A percentile compares a stretch with the other conserved stretches of the same genome.
phyloP scores from a whole-genome alignment of 2,113 vertebrate species.

The Mus spicilegus region DNA sequence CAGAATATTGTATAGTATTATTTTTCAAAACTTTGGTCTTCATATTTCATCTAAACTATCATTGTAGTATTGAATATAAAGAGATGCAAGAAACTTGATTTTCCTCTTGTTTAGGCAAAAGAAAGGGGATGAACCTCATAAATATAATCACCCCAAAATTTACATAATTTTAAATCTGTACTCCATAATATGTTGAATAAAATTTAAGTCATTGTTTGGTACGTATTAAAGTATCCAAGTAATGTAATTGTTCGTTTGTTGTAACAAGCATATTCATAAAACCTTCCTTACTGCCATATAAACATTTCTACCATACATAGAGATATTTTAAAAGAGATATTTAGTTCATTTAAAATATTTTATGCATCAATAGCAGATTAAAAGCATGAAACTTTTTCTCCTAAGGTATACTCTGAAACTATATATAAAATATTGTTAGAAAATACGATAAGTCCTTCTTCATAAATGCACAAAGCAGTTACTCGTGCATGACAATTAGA shows the following conservation, averaged over 20 bases:
- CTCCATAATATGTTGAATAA: background rate
- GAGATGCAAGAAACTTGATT: background rate
- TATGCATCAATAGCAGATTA: background rate
- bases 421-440: background rate
- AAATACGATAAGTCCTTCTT: slow-evolving; percentile 34
- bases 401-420: background rate
- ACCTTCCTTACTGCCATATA: background rate
- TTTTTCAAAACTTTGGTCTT: background rate
- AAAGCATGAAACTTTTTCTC: background rate
- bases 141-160: background rate
- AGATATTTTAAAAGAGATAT: background rate
- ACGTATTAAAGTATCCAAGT: background rate
- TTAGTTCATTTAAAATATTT: background rate
- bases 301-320: background rate
- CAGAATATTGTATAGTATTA: background rate
- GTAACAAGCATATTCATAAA: background rate
- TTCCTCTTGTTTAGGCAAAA: background rate
- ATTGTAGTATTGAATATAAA: background rate
- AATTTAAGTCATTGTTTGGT: background rate
- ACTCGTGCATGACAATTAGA: slow-evolving; percentile 70
- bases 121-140: background rate
- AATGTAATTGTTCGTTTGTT: background rate
- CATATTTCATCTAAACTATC: background rate
- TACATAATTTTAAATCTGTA: background rate
- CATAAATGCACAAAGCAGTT: slow-evolving; percentile 65